phyloP scores from a whole-genome alignment of 2,888 invertebrate species.

The Limnephilus auricula region DNA sequence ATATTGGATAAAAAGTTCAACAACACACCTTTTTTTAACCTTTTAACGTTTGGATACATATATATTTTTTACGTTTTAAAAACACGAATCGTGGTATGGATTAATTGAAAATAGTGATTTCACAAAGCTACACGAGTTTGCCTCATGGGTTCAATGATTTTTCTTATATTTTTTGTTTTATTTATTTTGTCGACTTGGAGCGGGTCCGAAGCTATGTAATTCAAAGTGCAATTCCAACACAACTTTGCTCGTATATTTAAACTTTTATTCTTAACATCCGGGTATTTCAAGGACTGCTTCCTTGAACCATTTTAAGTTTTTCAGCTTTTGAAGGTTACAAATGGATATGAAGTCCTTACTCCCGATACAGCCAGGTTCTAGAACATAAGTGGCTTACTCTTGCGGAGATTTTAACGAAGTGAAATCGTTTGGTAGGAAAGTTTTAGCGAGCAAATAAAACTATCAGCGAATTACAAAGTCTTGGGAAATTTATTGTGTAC shows the following conservation, averaged over 20 bases:
- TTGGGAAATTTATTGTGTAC: not conserved
- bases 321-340: slow-evolving; percentile 37
- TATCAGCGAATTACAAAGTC: slow-evolving; percentile 10
- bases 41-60: too few species aligned
- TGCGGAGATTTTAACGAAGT: slow-evolving; percentile 5
- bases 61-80: too few species aligned
- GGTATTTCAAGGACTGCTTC: slow-evolving; percentile 57
- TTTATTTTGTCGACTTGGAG: slow-evolving; percentile 42
- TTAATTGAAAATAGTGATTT: too few species aligned
- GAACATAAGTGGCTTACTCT: slow-evolving; percentile 23
- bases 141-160: not conserved
- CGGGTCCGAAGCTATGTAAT: slow-evolving; percentile 27
- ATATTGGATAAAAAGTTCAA: too few species aligned
- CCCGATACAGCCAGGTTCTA: slow-evolving; percentile 34
- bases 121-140: not conserved
- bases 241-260: slow-evolving; percentile 63
- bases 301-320: slow-evolving; percentile 46
- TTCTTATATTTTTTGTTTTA: slow-evolving; percentile 41
- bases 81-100: too few species aligned
- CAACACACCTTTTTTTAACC: too few species aligned
- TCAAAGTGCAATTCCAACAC: slow-evolving; percentile 60
- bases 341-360: slow-evolving; percentile 43
- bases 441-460: slow-evolving; percentile 8
- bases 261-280: slow-evolving; percentile 52
- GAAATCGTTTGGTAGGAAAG: slow-evolving; percentile 29